A percentile compares a stretch with the other conserved stretches of the same genome.
Conservation (phyloP, 2,113 vertebrate genomes). For the Varanus salvator region DNA sequence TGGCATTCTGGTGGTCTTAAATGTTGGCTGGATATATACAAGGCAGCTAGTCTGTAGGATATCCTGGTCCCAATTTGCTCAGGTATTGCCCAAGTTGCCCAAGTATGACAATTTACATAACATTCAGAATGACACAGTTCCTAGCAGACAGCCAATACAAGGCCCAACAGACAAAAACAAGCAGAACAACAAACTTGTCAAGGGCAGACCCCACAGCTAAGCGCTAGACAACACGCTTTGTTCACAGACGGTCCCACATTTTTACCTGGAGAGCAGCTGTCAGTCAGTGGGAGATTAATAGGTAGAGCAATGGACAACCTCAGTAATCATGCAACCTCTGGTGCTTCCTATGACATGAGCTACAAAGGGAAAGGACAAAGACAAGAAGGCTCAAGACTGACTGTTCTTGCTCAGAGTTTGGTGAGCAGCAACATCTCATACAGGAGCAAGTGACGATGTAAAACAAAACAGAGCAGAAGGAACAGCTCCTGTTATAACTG, state of each 20-base stretch:
- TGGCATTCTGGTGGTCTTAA: no score
- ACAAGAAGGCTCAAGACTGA: neutral
- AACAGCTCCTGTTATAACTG: no score
- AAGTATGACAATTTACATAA: no score
- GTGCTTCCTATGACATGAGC: neutral
- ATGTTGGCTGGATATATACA: no score
- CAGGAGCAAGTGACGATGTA: neutral
- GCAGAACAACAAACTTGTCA: neutral
- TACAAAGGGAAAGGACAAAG: neutral
- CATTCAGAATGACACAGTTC: no score
- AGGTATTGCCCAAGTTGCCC: no score
- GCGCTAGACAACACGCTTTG: neutral
- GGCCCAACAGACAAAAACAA: neutral
- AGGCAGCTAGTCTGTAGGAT: no score
- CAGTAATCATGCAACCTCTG: neutral
- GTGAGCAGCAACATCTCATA: neutral
- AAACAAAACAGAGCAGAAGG: neutral
- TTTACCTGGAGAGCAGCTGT: neutral
- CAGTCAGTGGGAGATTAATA: neutral
- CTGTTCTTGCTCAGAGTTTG: neutral
- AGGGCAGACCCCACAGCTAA: neutral
- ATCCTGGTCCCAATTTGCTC: no score
- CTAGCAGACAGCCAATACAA: no score
- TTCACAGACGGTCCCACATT: neutral
- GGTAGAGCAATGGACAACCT: neutral